Base-by-base conservation (phyloP, 2,797 vertebrate genomes). In the Mycteria americana region DNA sequence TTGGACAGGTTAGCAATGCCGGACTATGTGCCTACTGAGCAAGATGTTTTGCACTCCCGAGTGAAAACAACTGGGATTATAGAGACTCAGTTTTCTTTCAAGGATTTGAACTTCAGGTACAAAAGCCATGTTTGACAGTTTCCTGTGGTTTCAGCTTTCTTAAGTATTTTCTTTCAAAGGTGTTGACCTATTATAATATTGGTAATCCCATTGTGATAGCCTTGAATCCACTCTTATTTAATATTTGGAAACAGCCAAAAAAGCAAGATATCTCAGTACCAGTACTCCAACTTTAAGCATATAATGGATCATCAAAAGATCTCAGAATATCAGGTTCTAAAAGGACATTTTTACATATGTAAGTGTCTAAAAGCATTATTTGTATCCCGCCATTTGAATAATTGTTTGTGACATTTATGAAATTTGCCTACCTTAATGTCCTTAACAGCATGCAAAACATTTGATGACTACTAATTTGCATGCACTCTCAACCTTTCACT, bases 41-140 rank as follows among this genome's bases (percentile, higher is more conserved):
- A 98, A 85, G 98, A 98, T 5, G 96, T 98, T 88, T 95, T 98
- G 41, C 97, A 97, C 62, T 98, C 98, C 59, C 73, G 97, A 63
- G 98, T 98, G 75, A 98, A 98, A 95, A 98, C 98, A 23, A 98
- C 98, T 5, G 98, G 98, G 19, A 98, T 98, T 50, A 98, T 98
- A 82, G 98, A 98, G 95, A 98, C 98, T 23, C 98, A 98, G 18
- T 98, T 98, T 97, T 98, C 98, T 75, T 98, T 98, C 93, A 98
- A 98, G 96, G 98, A 98, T 43, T 88, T 98, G 83, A 97, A 98
- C 35, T 98, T 98, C 97, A 98, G 98, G 98, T 98, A 97, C 2
- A 62, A 88, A 64, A 89, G 24, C 6, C 4, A 1, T 28, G 35
- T 80, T 75, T 87, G 13, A n/a, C 21, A 33, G 12, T 37, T 69